Conservation (phyloP, 2,888 invertebrate genomes). For the Microctonus aethiopoides region DNA sequence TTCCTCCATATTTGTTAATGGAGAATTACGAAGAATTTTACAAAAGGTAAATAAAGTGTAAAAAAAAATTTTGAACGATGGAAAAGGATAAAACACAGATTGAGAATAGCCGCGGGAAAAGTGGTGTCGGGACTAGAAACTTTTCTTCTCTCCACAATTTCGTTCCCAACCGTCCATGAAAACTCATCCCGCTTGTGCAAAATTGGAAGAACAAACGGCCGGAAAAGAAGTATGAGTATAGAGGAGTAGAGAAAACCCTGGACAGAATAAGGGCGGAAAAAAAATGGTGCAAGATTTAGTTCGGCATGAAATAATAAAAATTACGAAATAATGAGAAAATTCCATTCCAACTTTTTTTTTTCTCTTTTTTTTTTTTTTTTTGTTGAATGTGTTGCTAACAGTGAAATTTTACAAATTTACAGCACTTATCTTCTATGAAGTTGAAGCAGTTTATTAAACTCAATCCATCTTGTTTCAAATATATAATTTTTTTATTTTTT, state of each 20-base stretch:
- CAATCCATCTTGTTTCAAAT: no score
- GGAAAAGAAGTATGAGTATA: constrained; percentile 7
- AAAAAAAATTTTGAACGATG: no score
- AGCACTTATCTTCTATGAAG: no score
- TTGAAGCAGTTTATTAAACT: no score
- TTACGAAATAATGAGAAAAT: neutral
- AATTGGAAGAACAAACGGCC: constrained; percentile 45
- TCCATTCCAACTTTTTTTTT: neutral
- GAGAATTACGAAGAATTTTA: constrained; percentile 8
- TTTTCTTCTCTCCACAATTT: constrained; percentile 44
- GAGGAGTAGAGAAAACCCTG: neutral
- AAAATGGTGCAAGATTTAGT: constrained; percentile 6
- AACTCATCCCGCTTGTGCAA: constrained; percentile 40
- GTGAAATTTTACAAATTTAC: no score
- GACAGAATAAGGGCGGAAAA: constrained; percentile 25
- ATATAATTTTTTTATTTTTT: no score
- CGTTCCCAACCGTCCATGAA: constrained; percentile 45
- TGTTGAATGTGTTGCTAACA: neutral
- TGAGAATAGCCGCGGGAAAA: constrained; percentile 42
- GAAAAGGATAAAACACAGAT: neutral
- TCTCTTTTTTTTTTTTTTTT: neutral
- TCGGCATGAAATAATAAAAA: neutral
- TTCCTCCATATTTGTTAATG: no score
- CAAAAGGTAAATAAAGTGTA: neutral
- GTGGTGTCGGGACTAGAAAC: constrained; percentile 38